A percentile compares a stretch with the other conserved stretches of the same genome.
Conservation (phyloP, 1,140 invertebrate genomes). For the Contarinia nasturtii region DNA sequence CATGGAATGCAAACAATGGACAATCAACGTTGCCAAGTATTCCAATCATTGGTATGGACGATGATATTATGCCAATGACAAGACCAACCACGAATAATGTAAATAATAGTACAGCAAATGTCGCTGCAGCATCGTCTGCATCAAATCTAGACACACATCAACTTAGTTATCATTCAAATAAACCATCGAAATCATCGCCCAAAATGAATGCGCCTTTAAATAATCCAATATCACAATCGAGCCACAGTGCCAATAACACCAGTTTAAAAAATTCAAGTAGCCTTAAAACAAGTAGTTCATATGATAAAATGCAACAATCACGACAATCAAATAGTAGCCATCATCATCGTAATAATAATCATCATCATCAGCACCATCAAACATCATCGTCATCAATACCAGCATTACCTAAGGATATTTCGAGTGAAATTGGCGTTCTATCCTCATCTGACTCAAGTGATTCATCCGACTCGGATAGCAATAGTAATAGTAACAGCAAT, state of each 20-base stretch:
- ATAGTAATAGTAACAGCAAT: not conserved
- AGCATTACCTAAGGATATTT: not conserved
- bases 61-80: conserved; percentile 23
- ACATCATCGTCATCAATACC: conserved; percentile 6
- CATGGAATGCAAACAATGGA: conserved; percentile 32
- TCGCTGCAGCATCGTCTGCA: conserved; percentile 10
- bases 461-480: too few relatives aligned
- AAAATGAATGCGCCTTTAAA: not conserved
- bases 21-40: conserved; percentile 48
- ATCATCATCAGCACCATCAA: conserved; percentile 7
- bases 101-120: conserved; percentile 12
- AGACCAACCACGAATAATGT: conserved; percentile 9
- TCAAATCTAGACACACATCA: conserved; percentile 11
- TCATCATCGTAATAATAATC: not conserved
- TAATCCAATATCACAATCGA: not conserved
- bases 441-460: not conserved
- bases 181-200: conserved; percentile 1
- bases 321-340: not conserved
- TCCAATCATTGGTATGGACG: conserved; percentile 54
- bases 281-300: not conserved
- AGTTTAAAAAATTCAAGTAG: not conserved
- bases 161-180: conserved; percentile 4
- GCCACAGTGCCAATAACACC: conserved; percentile 5
- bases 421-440: not conserved
- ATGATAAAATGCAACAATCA: not conserved